phyloP scores from a whole-genome alignment of 2,888 invertebrate genomes.

The Lithophane ornitopus region DNA sequence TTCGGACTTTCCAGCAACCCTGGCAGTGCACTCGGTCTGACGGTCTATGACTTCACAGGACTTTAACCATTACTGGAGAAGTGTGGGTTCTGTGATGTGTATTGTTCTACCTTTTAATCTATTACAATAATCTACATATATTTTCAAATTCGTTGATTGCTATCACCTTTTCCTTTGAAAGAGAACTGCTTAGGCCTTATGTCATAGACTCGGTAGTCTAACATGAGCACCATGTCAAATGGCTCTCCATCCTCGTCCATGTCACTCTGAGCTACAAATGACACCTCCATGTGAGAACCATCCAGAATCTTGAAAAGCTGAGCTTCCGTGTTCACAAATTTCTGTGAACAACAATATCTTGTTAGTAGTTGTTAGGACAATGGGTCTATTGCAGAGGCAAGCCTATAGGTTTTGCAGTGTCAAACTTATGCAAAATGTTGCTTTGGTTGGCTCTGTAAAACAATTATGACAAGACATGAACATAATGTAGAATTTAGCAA shows the following conservation, averaged over 20 bases:
- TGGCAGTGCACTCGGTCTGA: too few species aligned
- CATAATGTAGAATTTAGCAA: too few species aligned
- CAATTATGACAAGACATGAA: too few species aligned
- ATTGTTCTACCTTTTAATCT: neutral
- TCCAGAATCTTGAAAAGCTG: slow-evolving; percentile 81
- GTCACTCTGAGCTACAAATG: slow-evolving; percentile 73
- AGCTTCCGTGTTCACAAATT: slow-evolving; percentile 77
- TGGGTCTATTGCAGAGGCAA: neutral
- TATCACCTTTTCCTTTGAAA: slow-evolving; percentile 77
- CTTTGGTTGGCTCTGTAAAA: neutral
- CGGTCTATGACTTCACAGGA: neutral
- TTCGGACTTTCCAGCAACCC: too few species aligned
- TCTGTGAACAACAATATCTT: slow-evolving; percentile 69
- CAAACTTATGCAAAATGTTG: neutral
- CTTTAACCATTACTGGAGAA: neutral
- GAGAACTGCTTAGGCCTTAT: slow-evolving; percentile 80
- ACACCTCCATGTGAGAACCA: slow-evolving; percentile 81
- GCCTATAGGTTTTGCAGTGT: too few species aligned
- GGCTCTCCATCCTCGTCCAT: slow-evolving; percentile 74
- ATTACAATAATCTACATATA: neutral
- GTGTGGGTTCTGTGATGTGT: neutral
- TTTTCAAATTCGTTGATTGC: neutral
- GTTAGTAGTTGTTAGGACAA: neutral
- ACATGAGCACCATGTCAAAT: slow-evolving; percentile 73
- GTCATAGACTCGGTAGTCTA: slow-evolving; percentile 83